Conservation (phyloP, 2,113 vertebrate species). For the Oreochromis aureus region DNA sequence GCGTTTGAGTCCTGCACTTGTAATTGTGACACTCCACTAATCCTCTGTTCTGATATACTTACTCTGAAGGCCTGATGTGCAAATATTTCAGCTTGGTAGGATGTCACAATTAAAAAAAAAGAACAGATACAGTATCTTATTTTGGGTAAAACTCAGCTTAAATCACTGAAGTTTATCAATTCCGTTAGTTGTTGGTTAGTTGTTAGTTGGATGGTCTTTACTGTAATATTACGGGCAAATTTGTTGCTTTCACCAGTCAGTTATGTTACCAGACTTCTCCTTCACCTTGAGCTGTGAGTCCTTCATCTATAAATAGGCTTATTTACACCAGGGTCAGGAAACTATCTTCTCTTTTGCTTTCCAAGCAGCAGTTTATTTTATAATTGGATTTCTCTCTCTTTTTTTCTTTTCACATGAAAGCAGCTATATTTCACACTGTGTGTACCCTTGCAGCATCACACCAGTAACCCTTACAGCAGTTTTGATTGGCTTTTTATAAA, state of each 20-base stretch:
- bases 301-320: slow-evolving; percentile 20
- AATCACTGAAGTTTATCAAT: neutral
- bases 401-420: slow-evolving; percentile 15
- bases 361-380: slow-evolving; percentile 4
- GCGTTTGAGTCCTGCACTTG: neutral
- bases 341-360: neutral
- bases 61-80: neutral
- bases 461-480: neutral
- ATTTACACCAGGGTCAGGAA: slow-evolving; percentile 4
- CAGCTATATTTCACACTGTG: neutral
- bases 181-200: too few relatives aligned
- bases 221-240: neutral
- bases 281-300: neutral
- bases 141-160: neutral
- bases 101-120: neutral
- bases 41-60: neutral
- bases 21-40: neutral
- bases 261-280: neutral
- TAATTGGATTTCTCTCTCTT: slow-evolving; percentile 22
- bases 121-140: neutral
- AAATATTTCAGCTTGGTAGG: neutral
- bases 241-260: neutral
- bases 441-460: neutral
- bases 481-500: slow-evolving; percentile 10
- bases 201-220: neutral